These are phyloP conservation scores for Nebria salina DNA, from an alignment of 2,888 invertebrate species.

Conservation along the genomic window DNA sequence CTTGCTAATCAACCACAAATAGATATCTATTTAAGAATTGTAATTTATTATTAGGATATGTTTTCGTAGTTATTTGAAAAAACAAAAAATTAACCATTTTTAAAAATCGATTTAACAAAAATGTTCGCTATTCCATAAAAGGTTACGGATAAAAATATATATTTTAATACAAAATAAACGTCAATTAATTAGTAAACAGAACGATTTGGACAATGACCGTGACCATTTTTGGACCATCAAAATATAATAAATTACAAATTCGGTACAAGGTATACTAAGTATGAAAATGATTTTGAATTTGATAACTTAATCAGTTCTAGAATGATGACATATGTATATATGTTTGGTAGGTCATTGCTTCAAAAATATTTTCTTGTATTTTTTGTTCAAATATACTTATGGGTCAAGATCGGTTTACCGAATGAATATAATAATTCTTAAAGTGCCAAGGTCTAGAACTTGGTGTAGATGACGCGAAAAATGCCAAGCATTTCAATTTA, in stretches of 20 bases:
- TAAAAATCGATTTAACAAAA: too few relatives aligned
- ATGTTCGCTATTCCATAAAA: too few relatives aligned
- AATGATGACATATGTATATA: conserved; percentile 18
- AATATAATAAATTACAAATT: too few relatives aligned
- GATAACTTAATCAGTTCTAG: too few relatives aligned
- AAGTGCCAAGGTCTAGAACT: background rate
- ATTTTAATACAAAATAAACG: too few relatives aligned
- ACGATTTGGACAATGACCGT: too few relatives aligned
- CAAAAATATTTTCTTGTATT: background rate
- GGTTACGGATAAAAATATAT: too few relatives aligned
- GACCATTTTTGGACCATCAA: too few relatives aligned
- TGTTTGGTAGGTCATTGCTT: background rate
- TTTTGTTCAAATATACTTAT: background rate
- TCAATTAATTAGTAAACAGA: too few relatives aligned
- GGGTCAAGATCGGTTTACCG: background rate
- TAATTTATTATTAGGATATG: background rate
- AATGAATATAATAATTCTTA: background rate
- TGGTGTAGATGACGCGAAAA: background rate
- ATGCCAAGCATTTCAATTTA: background rate
- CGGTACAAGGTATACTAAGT: too few relatives aligned
- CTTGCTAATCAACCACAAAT: background rate
- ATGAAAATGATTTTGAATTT: too few relatives aligned
- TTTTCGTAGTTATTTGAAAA: background rate
- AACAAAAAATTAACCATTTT: background rate
- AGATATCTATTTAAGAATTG: background rate